Percentiles rank a stretch among this genome's conserved stretches.
These are phyloP conservation scores for Chaetops frenatus DNA, from an alignment of 2,113 vertebrate species.

Conservation along the genomic window DNA sequence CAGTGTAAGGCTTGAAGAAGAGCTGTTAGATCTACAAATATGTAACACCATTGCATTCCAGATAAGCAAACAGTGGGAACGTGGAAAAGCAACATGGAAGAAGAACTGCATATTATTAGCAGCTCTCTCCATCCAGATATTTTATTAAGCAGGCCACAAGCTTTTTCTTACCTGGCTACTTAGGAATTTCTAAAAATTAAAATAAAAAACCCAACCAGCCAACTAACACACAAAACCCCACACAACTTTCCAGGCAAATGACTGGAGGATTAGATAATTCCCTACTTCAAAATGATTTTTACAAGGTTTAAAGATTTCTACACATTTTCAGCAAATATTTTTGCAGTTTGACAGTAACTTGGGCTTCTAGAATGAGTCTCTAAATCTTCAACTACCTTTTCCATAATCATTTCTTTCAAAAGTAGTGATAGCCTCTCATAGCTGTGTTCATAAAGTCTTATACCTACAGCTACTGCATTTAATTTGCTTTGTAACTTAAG, in stretches of 20 bases:
- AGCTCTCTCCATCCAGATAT: neutral
- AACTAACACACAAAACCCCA: no score
- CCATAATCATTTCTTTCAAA: neutral
- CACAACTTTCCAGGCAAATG: neutral
- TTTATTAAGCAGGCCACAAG: neutral
- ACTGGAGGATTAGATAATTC: neutral
- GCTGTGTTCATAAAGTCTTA: neutral
- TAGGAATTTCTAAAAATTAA: neutral
- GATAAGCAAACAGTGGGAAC: neutral
- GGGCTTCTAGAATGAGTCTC: fast-evolving
- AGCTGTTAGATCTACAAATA: neutral
- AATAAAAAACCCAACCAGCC: neutral
- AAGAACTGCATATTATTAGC: neutral
- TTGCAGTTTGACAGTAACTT: neutral
- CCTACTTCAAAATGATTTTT: neutral
- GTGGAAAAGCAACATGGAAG: neutral
- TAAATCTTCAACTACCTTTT: neutral
- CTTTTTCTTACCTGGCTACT: neutral
- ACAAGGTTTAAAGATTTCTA: neutral
- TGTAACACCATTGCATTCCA: neutral
- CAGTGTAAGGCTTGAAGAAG: neutral
- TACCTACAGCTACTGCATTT: neutral
- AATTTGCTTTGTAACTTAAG: neutral
- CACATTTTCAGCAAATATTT: neutral
- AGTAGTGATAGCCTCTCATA: neutral